phyloP scores from a whole-genome alignment of 2,888 invertebrate genomes.

The Plebejus argus region DNA sequence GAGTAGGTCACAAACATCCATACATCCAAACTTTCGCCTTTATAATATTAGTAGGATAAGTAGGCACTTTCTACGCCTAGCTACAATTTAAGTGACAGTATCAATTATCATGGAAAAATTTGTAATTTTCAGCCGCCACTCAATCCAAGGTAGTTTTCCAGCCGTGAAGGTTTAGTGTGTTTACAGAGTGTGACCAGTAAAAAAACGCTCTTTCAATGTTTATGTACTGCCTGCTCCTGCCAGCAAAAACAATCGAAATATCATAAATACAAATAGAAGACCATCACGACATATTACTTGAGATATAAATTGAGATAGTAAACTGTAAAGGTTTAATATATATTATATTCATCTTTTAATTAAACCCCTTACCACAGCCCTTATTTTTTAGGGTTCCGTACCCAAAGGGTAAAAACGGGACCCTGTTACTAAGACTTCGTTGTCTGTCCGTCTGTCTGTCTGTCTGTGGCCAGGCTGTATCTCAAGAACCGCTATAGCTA shows the following conservation, averaged over 20 bases:
- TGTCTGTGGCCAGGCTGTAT: too few species aligned
- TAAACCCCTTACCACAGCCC: background rate
- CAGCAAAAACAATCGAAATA: background rate
- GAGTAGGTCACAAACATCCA: too few species aligned
- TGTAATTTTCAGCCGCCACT: slow-evolving; percentile 14
- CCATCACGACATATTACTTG: background rate
- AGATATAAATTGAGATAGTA: background rate
- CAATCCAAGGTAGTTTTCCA: slow-evolving; percentile 53
- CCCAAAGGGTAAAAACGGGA: too few species aligned
- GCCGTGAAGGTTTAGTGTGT: slow-evolving; percentile 57
- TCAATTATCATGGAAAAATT: slow-evolving; percentile 16
- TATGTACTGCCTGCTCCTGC: slow-evolving; percentile 31
- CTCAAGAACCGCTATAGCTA: too few species aligned
- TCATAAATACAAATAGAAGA: background rate
- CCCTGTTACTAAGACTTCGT: too few species aligned
- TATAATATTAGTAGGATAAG: too few species aligned
- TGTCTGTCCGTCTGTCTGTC: too few species aligned
- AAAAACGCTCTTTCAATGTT: slow-evolving; percentile 43
- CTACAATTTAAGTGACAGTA: background rate
- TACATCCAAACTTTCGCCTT: too few species aligned
- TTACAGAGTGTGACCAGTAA: slow-evolving; percentile 41
- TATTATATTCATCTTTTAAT: background rate
- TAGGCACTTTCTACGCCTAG: background rate
- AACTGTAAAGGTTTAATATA: background rate
- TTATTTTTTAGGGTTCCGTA: too few species aligned